Conservation (phyloP, 2,113 vertebrate genomes). For the Lophochroa leadbeateri region DNA sequence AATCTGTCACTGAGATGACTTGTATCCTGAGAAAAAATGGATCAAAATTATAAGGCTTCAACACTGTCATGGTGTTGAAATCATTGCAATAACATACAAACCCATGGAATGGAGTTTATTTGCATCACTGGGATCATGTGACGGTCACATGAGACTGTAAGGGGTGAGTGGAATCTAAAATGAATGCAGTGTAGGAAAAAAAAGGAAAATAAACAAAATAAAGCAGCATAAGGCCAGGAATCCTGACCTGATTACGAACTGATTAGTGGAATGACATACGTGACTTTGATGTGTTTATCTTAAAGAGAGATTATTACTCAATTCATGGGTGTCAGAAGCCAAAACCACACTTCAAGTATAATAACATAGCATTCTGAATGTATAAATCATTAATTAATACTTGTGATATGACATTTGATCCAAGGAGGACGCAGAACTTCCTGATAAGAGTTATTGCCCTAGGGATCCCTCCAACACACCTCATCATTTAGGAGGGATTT, state of each 20-base stretch:
- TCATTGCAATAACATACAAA: background rate
- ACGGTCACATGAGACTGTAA: background rate
- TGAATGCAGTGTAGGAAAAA: background rate
- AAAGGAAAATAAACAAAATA: background rate
- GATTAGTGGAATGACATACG: background rate
- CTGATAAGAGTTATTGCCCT: background rate
- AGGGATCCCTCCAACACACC: background rate
- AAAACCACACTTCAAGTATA: background rate
- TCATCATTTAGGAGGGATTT: background rate
- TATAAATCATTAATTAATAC: slow-evolving; percentile 8
- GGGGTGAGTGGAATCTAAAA: background rate
- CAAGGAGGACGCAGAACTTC: background rate
- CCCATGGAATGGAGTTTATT: background rate
- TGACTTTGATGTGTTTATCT: slow-evolving; percentile 2
- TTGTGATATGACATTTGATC: background rate
- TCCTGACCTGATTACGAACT: background rate
- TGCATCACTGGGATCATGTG: background rate
- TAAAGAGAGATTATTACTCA: background rate
- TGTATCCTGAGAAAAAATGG: background rate
- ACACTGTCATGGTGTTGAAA: background rate
- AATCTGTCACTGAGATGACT: background rate
- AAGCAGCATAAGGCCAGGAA: background rate
- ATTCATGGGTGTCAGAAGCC: background rate
- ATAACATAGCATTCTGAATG: background rate
- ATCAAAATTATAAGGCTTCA: background rate